Percentiles rank a stretch among this genome's conserved stretches.
These are phyloP conservation scores for Dermatophagoides farinae DNA, from an alignment of 1,140 invertebrate species.

Conservation along the genomic window DNA sequence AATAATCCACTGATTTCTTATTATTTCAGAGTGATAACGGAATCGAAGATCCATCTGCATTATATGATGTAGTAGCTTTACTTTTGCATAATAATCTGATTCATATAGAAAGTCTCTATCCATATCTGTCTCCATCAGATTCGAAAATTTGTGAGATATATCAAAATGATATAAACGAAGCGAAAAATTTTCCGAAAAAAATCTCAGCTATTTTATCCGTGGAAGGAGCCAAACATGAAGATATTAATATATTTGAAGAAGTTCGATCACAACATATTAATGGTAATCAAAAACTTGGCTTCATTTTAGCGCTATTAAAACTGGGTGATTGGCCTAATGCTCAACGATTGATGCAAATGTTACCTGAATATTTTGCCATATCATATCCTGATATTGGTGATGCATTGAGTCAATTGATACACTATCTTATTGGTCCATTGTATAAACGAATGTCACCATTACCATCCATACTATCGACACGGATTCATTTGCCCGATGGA, in stretches of 20 bases:
- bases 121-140: conserved; percentile 70
- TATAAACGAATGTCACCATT: conserved; percentile 56
- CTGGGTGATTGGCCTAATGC: conserved; percentile 79
- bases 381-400: conserved; percentile 54
- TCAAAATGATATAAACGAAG: conserved; percentile 57
- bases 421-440: conserved; percentile 63
- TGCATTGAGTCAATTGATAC: conserved; percentile 55
- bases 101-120: conserved; percentile 63
- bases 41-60: conserved; percentile 42
- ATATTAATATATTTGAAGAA: conserved; percentile 30
- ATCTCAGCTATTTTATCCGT: conserved; percentile 51
- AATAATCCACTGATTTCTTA: neutral
- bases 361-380: conserved; percentile 59
- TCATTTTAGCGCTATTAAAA: conserved; percentile 65
- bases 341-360: conserved; percentile 45
- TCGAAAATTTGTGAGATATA: conserved; percentile 52
- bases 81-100: conserved; percentile 72
- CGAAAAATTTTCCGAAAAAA: conserved; percentile 65
- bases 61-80: conserved; percentile 71
- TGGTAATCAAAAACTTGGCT: conserved; percentile 74
- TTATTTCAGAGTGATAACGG: conserved; percentile 19
- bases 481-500: conserved; percentile 1
- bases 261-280: conserved; percentile 16
- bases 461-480: conserved; percentile 29
- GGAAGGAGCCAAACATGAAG: conserved; percentile 45